Base-by-base conservation (phyloP, 53 echinoderm and acorn worm genomes). In the Pentamera pediparva region DNA sequence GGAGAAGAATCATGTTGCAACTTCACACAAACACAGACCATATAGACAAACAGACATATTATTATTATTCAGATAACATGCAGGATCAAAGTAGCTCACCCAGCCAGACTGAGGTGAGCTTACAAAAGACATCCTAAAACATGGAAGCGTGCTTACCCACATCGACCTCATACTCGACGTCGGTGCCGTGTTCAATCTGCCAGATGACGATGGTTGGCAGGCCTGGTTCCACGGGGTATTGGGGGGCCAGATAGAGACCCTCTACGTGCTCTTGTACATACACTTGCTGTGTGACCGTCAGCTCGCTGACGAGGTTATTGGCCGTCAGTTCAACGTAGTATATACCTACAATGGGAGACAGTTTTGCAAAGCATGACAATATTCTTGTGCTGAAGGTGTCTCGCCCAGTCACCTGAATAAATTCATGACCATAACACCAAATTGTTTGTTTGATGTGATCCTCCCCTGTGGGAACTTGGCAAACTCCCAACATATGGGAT, bases 221-320 rank as follows among this genome's bases (percentile, higher is more conserved):
- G 4, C 75, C 67, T 2, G 89, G 89, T 6, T 47, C 70, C 9
- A 89, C 85, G 3, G 89, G 85, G 28, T 65, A 48, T 17, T 85
- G 75, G 18, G 86, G 82, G n/a, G 65, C 32, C 43, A 78, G 40
- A 52, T 86, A 56, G 30, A 89, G 65, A 18, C 79, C 82, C 15
- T 59, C 78, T 0, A 89, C 75, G 28, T 78, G 75, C 74, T 89
- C 89, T 38, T 89, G 89, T 3, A 83, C 85, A 64, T 82, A 89
- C 5, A 89, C 13, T 3, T 85, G 62, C 35, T 89, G 89, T 17
- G 41, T 78, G 10, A 53, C 40, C 1, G 75, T 56, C 41, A 77
- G 57, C 52, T 52, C 61, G 27, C 82, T 84, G 17, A 89, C 82
- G 8, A 85, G 82, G 54, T 89, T 89, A 32, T 54, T 28, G 2